Evolutionary conservation across 2,113 vertebrate genomes (phyloP).

Genomic region (Mungos mungo): DNA sequence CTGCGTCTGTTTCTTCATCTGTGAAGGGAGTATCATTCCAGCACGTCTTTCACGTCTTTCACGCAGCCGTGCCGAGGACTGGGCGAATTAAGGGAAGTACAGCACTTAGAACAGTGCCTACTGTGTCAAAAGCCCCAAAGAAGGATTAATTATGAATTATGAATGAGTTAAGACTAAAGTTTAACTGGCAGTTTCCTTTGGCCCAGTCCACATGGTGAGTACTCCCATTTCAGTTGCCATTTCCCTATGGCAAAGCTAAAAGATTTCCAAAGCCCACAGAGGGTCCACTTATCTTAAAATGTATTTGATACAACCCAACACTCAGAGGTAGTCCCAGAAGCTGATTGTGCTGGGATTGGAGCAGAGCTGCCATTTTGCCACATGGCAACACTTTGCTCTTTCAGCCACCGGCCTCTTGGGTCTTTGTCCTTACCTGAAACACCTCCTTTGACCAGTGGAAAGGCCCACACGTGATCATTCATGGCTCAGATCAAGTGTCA

Average conservation of each 20-base stretch:
- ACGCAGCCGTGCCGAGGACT: neutral
- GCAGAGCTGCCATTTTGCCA: neutral
- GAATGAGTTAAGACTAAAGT: neutral
- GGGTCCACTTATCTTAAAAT: neutral
- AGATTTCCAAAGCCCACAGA: neutral
- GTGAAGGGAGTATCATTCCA: neutral
- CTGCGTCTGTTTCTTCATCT: neutral
- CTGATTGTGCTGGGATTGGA: neutral
- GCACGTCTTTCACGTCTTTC: neutral
- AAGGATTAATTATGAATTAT: neutral
- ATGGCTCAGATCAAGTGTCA: neutral
- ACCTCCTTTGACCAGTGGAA: neutral
- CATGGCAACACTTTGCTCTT: neutral
- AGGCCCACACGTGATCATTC: neutral
- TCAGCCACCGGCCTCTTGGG: neutral
- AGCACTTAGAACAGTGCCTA: neutral
- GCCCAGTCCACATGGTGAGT: neutral
- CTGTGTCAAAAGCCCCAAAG: neutral
- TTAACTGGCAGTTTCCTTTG: neutral
- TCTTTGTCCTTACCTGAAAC: neutral
- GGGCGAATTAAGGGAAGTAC: neutral
- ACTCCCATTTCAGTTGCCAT: neutral
- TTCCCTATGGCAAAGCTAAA: neutral
- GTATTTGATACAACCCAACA: neutral
- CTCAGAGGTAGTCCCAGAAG: neutral